Conservation (phyloP, 2,888 invertebrate species). For the Calameuta idolon region DNA sequence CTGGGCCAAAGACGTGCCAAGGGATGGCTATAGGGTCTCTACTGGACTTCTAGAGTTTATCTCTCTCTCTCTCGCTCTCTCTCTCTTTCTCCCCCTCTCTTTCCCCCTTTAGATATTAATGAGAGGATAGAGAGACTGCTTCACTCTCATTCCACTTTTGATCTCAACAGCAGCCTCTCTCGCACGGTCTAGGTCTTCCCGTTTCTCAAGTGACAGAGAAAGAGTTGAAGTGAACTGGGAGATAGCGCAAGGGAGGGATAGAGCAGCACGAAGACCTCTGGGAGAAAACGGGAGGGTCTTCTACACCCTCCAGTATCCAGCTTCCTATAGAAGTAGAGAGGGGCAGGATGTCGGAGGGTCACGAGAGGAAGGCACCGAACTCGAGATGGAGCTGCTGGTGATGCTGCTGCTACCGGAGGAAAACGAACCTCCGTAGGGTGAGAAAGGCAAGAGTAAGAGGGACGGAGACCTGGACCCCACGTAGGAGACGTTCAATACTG, state of each 20-base stretch:
- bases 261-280: conserved; percentile 27
- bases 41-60: conserved; percentile 38
- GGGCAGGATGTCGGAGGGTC: conserved; percentile 56
- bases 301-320: conserved; percentile 38
- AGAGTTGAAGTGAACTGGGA: background rate
- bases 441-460: conserved; percentile 32
- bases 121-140: conserved; percentile 32
- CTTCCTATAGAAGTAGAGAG: conserved; percentile 29
- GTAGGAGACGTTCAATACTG: conserved; percentile 66
- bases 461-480: conserved; percentile 57
- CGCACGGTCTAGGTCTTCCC: conserved; percentile 19
- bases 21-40: conserved; percentile 8
- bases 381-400: conserved; percentile 30
- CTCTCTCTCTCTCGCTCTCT: conserved; percentile 29
- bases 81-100: conserved; percentile 30
- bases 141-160: conserved; percentile 27
- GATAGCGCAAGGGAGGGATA: conserved; percentile 28
- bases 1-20: background rate
- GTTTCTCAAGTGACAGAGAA: background rate
- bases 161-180: conserved; percentile 39
- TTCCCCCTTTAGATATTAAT: conserved; percentile 46
- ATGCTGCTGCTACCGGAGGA: conserved; percentile 13
- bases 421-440: conserved; percentile 15
- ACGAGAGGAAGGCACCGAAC: conserved; percentile 35
- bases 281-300: conserved; percentile 21